phyloP scores from a whole-genome alignment of 2,113 vertebrate genomes.

The Heterocephalus glaber region DNA sequence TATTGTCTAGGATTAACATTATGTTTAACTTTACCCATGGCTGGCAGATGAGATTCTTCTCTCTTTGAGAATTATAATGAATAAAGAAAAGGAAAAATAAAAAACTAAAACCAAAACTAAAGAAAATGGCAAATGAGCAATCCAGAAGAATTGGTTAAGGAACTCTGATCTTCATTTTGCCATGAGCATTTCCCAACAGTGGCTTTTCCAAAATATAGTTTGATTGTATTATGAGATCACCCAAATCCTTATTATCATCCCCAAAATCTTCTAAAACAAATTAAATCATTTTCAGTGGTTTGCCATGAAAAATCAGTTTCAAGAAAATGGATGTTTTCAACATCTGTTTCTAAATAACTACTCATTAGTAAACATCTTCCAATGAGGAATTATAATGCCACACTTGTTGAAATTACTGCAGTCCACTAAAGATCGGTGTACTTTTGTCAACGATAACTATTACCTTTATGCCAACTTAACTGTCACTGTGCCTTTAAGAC shows the following conservation, averaged over 20 bases:
- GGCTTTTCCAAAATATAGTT: not conserved
- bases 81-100: not conserved
- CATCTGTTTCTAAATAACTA: not conserved
- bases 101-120: not conserved
- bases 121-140: not conserved
- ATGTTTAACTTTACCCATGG: not conserved
- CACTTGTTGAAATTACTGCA: not conserved
- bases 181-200: not conserved
- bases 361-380: not conserved
- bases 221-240: not conserved
- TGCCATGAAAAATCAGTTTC: not conserved
- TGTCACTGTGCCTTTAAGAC: not conserved
- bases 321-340: not conserved
- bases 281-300: not conserved
- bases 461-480: not conserved
- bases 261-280: not conserved
- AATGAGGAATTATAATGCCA: not conserved
- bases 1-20: not conserved
- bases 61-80: not conserved
- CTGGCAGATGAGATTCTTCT: accelerated
- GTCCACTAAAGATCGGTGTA: not conserved
- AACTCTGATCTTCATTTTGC: not conserved
- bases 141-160: not conserved
- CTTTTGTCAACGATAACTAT: not conserved
- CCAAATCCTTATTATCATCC: not conserved